Base-by-base conservation (phyloP, 2,797 vertebrate species). In the Bovichtus diacanthus region DNA sequence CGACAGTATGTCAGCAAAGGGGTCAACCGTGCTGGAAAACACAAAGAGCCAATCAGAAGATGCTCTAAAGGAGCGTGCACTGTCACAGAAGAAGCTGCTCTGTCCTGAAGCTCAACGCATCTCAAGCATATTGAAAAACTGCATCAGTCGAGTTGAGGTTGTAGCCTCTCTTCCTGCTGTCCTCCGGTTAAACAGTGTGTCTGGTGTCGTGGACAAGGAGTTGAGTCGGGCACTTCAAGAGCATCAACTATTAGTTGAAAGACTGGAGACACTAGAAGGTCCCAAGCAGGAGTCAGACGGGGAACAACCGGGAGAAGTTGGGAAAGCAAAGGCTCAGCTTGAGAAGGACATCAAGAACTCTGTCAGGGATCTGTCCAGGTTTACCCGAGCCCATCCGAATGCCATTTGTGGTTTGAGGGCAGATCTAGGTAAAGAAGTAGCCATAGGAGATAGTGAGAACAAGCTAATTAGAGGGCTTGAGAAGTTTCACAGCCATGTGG, bases 31-130 rank as follows among this genome's bases (percentile, higher is more conserved):
- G 41, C 9, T 58, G 36, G 1, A 36, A 4, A 60, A 61, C 53
- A 39, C 34, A 53, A 80, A 76, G 6, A 78, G 54, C 18, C 84
- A 68, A 19, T 77, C 34, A 18, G 49, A 88, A 34, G 70, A 88
- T 38, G 69, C 39, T 0, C 55, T 64, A 0, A 94, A 87, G 47
- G 47, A 74, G 60, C 39, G 84, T 12, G 82, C 79, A 15, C 86
- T 85, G 4, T 74, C 75, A 1, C 84, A 77, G 50, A 91, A 88
- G 63, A 94, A 88, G 56, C 81, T 91, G 7, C 87, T 86, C 5
- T 95, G 90, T 23, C 34, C 62, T 0, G 96, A 97, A 76, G 88
- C 90, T 0, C 94, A 95, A 70, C 87, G 88, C 60, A 94, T 98
- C 71, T 66, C 94, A 19, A 90, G 70, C 0, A 90, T 96, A 9